Percentiles rank a stretch among this genome's conserved stretches.
Evolutionary conservation across 2,113 vertebrate genomes (phyloP).

Genomic region (Puma concolor): DNA sequence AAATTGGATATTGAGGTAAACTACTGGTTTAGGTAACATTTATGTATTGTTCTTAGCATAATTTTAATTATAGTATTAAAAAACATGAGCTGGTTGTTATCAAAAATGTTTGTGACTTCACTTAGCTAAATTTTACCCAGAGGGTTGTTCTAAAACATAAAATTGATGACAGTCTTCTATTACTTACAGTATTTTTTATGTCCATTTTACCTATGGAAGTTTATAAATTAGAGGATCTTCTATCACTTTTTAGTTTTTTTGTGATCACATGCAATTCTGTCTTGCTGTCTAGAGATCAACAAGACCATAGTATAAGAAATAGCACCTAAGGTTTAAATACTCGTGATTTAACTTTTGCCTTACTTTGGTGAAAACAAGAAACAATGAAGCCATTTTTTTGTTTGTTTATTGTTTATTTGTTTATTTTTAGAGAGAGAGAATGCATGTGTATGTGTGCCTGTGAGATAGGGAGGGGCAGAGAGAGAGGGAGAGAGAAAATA

Average conservation of each 20-base stretch:
- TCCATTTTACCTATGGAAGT: neutral
- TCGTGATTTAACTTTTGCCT: neutral
- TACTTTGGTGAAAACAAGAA: neutral
- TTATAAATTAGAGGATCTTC: neutral
- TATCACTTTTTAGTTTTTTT: neutral
- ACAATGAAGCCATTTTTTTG: neutral
- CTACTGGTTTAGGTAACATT: neutral
- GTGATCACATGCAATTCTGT: neutral
- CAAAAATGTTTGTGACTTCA: neutral
- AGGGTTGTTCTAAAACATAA: neutral
- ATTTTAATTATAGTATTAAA: neutral
- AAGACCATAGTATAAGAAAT: neutral
- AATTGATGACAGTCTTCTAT: neutral
- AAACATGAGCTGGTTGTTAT: neutral
- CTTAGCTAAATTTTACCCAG: neutral
- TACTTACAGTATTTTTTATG: neutral
- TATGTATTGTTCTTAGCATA: neutral
- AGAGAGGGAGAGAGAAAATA: no score
- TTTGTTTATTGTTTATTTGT: no score
- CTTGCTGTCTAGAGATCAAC: neutral
- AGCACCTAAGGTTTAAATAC: neutral
- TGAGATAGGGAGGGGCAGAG: no score
- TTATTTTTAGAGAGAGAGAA: no score
- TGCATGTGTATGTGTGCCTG: no score
- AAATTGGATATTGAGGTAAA: neutral